A percentile compares a stretch with the other conserved stretches of the same genome.
phyloP scores from a whole-genome alignment of 2,888 invertebrate genomes.

The Eupithecia exiguata region DNA sequence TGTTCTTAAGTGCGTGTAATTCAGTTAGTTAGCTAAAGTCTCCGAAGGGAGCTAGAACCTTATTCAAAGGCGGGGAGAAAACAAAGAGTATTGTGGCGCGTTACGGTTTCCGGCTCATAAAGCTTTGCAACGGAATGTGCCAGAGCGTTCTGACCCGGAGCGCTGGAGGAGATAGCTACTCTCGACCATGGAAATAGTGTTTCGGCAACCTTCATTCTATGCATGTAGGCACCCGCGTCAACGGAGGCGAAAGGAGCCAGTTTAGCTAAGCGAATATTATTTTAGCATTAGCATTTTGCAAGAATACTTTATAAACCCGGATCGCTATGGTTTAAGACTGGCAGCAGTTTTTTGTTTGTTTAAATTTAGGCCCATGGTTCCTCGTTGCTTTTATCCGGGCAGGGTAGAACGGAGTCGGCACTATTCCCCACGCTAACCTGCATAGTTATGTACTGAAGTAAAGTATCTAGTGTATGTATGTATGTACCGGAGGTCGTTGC shows the following conservation, averaged over 20 bases:
- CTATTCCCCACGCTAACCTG: not conserved
- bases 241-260: not conserved
- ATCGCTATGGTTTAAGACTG: not conserved
- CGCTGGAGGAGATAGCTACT: not conserved
- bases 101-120: slow-evolving; percentile 55
- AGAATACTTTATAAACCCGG: not conserved
- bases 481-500: slow-evolving; percentile 26
- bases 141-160: too few relatives aligned
- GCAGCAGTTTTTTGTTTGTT: not conserved
- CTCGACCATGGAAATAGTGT: not conserved
- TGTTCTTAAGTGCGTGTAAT: slow-evolving; percentile 1
- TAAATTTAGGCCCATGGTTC: not conserved
- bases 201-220: not conserved
- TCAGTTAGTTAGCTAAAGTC: slow-evolving; percentile 5
- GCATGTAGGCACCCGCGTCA: not conserved
- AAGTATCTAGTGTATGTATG: not conserved
- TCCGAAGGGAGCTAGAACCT: slow-evolving; percentile 4
- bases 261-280: not conserved
- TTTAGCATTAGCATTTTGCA: not conserved
- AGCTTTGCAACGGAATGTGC: slow-evolving; percentile 46
- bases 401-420: not conserved
- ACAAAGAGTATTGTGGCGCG: slow-evolving; percentile 43
- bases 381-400: not conserved
- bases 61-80: slow-evolving; percentile 17
- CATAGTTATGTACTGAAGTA: not conserved